Base-by-base conservation (phyloP, 2,113 vertebrate genomes). In the Neofelis nebulosa region DNA sequence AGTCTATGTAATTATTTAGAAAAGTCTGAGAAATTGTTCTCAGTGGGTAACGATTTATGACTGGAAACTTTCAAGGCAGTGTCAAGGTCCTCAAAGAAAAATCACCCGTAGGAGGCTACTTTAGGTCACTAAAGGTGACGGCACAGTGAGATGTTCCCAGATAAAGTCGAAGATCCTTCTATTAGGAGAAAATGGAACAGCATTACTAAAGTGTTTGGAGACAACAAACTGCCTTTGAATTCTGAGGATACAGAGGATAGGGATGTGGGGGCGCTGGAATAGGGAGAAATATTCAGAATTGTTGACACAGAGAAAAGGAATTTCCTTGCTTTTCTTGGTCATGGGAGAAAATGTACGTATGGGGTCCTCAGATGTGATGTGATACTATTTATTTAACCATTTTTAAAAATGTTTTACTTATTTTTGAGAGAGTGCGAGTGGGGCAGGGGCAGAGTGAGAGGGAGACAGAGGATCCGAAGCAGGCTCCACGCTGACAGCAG, bases 1-100 rank as follows among this genome's bases (percentile, higher is more conserved):
- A 68, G n/a, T 95, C 90, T 95, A 48, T 69, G 86, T 94, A 92
- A 88, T 97, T 97, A 93, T 90, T 97, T 96, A 95, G 95, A 41
- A 45, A 93, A 68, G 82, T 92, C 81, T 95, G 95, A 96, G 83
- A 96, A 95, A 85, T 96, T 97, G 71, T 92, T 94, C 88, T 88
- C 68, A 88, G 95, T 92, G 69, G 94, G 76, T 81, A 81, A 82
- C 93, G 95, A 57, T 96, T 96, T 96, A 97, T 97, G 94, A 89
- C 74, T 95, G 21, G 94, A 93, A 95, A 98, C 85, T 96, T 88
- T 91, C 19, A 96, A 97, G 80, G 76, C 65, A 68, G 57, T 84
- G n/a, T 88, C 90, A 94, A 94, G 76, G 76, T 90, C 83, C 84
- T 92, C 84, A 93, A 94, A 97, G 96, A 95, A 92, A 95, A 91